Evolutionary conservation across 2,888 invertebrate species (phyloP).

Genomic region (Microctonus brassicae): DNA sequence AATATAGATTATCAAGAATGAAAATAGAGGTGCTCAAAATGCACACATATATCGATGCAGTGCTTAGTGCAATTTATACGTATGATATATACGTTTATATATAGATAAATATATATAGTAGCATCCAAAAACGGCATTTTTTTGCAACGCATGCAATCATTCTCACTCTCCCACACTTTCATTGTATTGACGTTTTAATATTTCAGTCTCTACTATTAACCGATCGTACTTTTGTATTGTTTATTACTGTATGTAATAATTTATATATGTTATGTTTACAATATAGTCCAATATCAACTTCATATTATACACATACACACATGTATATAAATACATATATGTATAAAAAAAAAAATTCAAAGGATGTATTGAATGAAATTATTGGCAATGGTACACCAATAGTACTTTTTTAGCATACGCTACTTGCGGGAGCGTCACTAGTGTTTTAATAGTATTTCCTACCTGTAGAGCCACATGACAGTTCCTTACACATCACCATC

Average conservation of each 20-base stretch:
- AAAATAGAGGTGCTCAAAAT: conserved; percentile 69
- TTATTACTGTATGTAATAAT: not conserved
- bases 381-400: conserved; percentile 3
- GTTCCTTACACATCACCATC: conserved; percentile 19
- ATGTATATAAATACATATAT: not conserved
- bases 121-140: conserved; percentile 68
- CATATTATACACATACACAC: too few species aligned
- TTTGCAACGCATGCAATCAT: conserved; percentile 70
- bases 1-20: conserved; percentile 65
- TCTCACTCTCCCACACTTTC: conserved; percentile 69
- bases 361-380: not conserved
- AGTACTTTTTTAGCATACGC: conserved; percentile 58
- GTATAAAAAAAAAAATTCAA: conserved; percentile 13
- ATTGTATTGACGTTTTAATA: conserved; percentile 38
- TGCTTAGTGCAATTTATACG: conserved; percentile 69
- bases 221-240: not conserved
- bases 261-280: not conserved
- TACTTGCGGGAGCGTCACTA: conserved; percentile 66
- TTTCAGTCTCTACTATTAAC: conserved; percentile 32
- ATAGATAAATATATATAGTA: conserved; percentile 64
- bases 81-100: conserved; percentile 66
- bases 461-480: conserved; percentile 61
- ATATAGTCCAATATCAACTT: not conserved
- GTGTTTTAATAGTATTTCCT: conserved; percentile 60
- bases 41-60: conserved; percentile 70